These are phyloP conservation scores for Drosophila pegasa DNA, from an alignment of 2,888 invertebrate genomes.

Conservation along the genomic window DNA sequence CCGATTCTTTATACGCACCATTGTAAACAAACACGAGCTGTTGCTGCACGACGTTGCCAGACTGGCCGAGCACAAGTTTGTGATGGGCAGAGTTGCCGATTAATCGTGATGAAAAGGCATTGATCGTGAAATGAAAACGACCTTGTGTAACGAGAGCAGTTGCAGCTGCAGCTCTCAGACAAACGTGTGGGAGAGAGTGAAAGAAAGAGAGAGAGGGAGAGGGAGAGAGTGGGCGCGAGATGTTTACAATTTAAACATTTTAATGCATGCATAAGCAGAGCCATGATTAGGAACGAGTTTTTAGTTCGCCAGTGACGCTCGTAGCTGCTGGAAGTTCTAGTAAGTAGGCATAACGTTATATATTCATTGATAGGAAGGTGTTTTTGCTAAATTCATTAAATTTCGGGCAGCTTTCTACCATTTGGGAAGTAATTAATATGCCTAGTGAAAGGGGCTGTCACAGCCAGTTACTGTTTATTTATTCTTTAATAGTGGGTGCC, in stretches of 20 bases:
- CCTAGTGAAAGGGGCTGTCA: background rate
- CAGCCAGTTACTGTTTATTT: conserved; percentile 7
- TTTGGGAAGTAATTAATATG: conserved; percentile 11
- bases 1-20: conserved; percentile 90
- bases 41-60: conserved; percentile 36
- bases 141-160: conserved; percentile 31
- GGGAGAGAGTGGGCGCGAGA: conserved; percentile 25
- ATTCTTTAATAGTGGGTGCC: background rate
- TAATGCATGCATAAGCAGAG: conserved; percentile 14
- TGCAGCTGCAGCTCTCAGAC: background rate
- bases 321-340: conserved; percentile 7
- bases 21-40: conserved; percentile 73
- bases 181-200: background rate
- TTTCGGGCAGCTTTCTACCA: background rate
- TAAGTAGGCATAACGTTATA: background rate
- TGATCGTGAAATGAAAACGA: conserved; percentile 30
- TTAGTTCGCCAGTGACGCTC: conserved; percentile 14
- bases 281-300: conserved; percentile 17
- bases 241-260: conserved; percentile 41
- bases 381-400: conserved; percentile 1
- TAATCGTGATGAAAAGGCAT: background rate
- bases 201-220: background rate
- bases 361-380: background rate
- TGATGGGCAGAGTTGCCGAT: background rate
- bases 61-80: background rate